Base-by-base conservation (phyloP, 2,888 invertebrate species). In the Dryobota labecula region DNA sequence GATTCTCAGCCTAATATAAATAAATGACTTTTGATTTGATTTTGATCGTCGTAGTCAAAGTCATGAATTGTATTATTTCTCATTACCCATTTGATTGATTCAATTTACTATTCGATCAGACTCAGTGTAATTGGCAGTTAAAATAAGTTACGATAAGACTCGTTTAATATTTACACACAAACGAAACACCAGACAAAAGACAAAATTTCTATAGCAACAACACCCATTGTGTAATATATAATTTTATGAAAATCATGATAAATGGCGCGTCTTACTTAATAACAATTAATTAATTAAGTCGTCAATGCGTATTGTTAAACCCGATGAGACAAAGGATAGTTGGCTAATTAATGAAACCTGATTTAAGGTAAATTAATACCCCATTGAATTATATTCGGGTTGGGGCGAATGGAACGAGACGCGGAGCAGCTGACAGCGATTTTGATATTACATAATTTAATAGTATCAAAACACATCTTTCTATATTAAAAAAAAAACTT, bases 311-410 rank as follows among this genome's bases (percentile, higher is more conserved):
- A 85, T 87, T 86, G 87, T 83, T 72, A 57, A 73, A 76, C 75
- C 68, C 76, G 71, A 82, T 77, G 70, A 82, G 73, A 81, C 83
- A 87, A 89, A 86, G 81, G 85, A 84, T 89, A 87, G 87, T 88
- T 85, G 75, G 73, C 74, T 89, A 89, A 89, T 86, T 82, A 88
- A 88, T 83, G 82, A 85, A 86, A 86, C 85, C 83, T 77, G 82
- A 88, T 86, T 88, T 87, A 78, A 86, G 80, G 82, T 84, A 82
- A 88, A 87, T 86, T 83, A 82, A 88, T 86, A 87, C 83, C 80
- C 70, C 69, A 77, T 81, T 78, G 70, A 80, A 71, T 64, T 69
- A 58, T 74, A 67, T 76, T 75, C 5, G 67, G 80, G 58, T 62
- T 36, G 20, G 68, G 71, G n/a, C n/a, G n/a, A 57, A 61, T 63